A percentile compares a stretch with the other conserved stretches of the same genome.
phyloP scores from a whole-genome alignment of 2,797 vertebrate genomes.

The Microchirus variegatus region DNA sequence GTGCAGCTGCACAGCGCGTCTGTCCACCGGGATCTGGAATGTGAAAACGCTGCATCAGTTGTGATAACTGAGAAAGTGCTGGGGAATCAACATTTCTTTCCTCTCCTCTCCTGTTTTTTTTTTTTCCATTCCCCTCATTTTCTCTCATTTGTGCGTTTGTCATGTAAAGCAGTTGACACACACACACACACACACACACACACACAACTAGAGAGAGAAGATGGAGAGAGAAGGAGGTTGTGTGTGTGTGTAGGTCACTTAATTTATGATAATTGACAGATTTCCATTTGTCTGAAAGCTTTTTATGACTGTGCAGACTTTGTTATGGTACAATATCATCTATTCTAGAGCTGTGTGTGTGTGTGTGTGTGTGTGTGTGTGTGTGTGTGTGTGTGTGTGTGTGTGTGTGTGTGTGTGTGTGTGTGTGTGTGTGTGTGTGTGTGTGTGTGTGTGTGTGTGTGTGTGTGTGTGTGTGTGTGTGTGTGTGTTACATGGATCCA shows the following conservation, averaged over 20 bases:
- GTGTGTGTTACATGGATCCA: too few species aligned
- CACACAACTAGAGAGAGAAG: background rate
- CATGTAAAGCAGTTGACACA: background rate
- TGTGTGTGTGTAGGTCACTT: constrained; percentile 48
- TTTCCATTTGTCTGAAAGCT: constrained; percentile 83
- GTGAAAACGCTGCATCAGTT: too few species aligned
- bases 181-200: constrained; percentile 9
- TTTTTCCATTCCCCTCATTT: too few species aligned
- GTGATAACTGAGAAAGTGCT: too few species aligned
- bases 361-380: background rate
- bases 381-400: constrained; percentile 24
- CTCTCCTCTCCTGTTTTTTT: too few species aligned
- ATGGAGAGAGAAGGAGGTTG: too few species aligned
- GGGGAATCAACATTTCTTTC: too few species aligned
- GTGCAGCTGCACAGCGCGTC: too few species aligned
- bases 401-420: background rate
- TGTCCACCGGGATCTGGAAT: too few species aligned
- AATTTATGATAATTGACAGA: constrained; percentile 78
- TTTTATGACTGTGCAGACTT: constrained; percentile 77
- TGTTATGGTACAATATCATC: constrained; percentile 73
- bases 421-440: background rate
- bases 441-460: constrained; percentile 24
- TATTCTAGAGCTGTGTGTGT: constrained; percentile 61
- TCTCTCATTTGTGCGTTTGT: too few species aligned
- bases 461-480: background rate